phyloP scores from a whole-genome alignment of 2,888 invertebrate genomes.

The Colletes collaris region DNA sequence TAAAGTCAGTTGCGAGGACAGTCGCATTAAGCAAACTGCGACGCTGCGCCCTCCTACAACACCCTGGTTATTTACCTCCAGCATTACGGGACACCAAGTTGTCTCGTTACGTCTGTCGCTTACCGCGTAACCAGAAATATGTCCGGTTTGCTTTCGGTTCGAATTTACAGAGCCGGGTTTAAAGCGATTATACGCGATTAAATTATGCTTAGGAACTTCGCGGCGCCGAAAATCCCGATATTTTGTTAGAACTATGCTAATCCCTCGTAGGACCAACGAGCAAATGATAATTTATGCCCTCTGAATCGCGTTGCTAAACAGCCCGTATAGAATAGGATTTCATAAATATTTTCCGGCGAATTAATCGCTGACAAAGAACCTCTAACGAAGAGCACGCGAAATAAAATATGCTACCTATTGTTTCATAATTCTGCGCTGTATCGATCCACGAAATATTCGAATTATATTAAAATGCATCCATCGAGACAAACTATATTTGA shows the following conservation, averaged over 20 bases:
- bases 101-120: slow-evolving; percentile 29
- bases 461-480: too few relatives aligned
- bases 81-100: slow-evolving; percentile 32
- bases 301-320: neutral
- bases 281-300: neutral
- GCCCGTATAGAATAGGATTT: neutral
- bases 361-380: neutral
- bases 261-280: neutral
- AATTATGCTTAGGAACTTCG: neutral
- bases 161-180: slow-evolving; percentile 6
- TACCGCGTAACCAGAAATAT: slow-evolving; percentile 20
- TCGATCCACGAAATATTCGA: too few relatives aligned
- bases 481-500: too few relatives aligned
- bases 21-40: slow-evolving; percentile 33
- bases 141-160: slow-evolving; percentile 1
- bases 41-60: slow-evolving; percentile 16
- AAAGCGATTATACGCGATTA: slow-evolving; percentile 8
- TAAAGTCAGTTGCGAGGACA: slow-evolving; percentile 20
- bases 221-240: neutral
- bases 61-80: slow-evolving; percentile 25
- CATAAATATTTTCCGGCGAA: neutral
- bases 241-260: slow-evolving; percentile 2
- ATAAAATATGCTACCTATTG: too few relatives aligned
- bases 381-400: too few relatives aligned
- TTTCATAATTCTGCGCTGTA: too few relatives aligned